Evolutionary conservation across 1,140 invertebrate genomes (phyloP).

Genomic region (Tribolium madens): DNA sequence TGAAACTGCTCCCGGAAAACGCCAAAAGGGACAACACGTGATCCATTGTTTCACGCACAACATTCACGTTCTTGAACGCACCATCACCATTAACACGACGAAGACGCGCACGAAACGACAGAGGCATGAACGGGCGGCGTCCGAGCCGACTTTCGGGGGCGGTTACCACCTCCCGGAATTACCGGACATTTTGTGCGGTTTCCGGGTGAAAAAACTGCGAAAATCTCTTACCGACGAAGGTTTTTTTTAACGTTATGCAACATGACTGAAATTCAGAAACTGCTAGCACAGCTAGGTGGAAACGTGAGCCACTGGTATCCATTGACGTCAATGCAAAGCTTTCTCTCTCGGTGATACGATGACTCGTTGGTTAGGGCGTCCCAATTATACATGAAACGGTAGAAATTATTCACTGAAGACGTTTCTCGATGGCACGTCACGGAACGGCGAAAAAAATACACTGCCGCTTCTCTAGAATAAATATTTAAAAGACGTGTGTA

Average conservation of each 20-base stretch:
- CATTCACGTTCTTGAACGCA: conserved; percentile 1
- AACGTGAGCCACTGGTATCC: conserved; percentile 49
- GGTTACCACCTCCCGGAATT: neutral
- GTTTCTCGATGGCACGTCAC: no score
- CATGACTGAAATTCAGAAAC: conserved; percentile 15
- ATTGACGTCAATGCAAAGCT: conserved; percentile 52
- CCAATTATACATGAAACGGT: conserved; percentile 32
- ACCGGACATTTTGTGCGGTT: neutral
- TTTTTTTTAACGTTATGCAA: conserved; percentile 15
- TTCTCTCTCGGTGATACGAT: conserved; percentile 45
- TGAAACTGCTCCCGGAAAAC: conserved; percentile 20
- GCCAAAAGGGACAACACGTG: conserved; percentile 13
- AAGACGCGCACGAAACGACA: neutral
- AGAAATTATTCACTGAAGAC: conserved; percentile 4
- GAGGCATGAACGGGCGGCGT: neutral
- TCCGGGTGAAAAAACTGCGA: no score
- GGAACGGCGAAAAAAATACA: no score
- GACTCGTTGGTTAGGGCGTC: conserved; percentile 41
- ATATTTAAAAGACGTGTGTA: neutral
- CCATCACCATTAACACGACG: conserved; percentile 17
- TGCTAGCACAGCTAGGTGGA: conserved; percentile 1
- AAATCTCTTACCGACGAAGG: neutral
- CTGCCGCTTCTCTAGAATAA: neutral
- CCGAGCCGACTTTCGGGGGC: neutral
- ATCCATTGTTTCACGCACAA: conserved; percentile 19